A percentile compares a stretch with the other conserved stretches of the same genome.
phyloP scores from a whole-genome alignment of 2,888 invertebrate genomes.

The Calameuta idolon region DNA sequence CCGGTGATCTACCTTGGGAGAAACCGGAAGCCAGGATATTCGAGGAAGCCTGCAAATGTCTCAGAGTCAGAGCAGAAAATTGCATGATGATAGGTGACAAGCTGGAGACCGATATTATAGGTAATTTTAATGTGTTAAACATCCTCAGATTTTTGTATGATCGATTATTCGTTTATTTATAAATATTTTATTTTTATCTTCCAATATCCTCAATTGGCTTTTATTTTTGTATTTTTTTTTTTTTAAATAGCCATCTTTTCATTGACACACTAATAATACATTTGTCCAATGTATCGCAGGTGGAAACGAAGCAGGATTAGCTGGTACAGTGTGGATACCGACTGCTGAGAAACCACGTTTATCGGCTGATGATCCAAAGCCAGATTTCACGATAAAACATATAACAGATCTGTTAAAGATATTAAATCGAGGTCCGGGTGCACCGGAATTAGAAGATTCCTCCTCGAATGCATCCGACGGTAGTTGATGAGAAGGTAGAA shows the following conservation, averaged over 20 bases:
- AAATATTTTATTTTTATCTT: too few relatives aligned
- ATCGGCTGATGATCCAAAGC: slow-evolving; percentile 67
- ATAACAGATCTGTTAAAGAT: slow-evolving; percentile 75
- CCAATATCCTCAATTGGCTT: too few relatives aligned
- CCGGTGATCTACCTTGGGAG: slow-evolving; percentile 88
- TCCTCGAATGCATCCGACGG: slow-evolving; percentile 68
- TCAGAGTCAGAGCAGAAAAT: slow-evolving; percentile 79
- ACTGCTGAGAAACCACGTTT: slow-evolving; percentile 62
- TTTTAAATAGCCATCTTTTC: too few relatives aligned
- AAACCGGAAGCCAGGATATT: slow-evolving; percentile 88
- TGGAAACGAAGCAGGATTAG: slow-evolving; percentile 80
- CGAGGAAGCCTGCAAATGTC: slow-evolving; percentile 81
- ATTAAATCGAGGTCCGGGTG: slow-evolving; percentile 64
- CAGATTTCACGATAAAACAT: slow-evolving; percentile 76
- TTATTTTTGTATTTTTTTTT: too few relatives aligned
- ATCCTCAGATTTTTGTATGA: neutral
- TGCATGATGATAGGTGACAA: slow-evolving; percentile 92
- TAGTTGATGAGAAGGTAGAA: slow-evolving; percentile 59
- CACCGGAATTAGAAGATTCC: slow-evolving; percentile 68
- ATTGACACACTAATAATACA: neutral
- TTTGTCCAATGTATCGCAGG: slow-evolving; percentile 66
- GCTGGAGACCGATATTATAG: slow-evolving; percentile 85
- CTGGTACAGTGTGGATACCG: slow-evolving; percentile 86
- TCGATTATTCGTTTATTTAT: neutral
- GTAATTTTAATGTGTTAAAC: slow-evolving; percentile 37